phyloP scores from a whole-genome alignment of 37 sponge, comb jelly and placozoan genomes.

The Tethya wilhelma region DNA sequence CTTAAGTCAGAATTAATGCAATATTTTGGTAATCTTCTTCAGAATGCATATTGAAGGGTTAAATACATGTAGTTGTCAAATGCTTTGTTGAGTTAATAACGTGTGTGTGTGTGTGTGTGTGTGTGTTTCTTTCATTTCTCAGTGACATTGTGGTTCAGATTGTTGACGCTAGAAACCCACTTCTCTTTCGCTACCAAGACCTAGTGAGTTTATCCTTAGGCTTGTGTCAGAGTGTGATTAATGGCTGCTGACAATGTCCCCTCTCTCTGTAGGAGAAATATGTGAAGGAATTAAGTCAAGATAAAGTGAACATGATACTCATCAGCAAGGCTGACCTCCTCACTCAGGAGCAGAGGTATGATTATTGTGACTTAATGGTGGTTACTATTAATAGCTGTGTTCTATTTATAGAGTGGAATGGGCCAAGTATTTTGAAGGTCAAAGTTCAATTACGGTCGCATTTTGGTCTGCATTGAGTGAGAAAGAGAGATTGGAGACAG shows the following conservation, averaged over 20 bases:
- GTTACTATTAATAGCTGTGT: not conserved
- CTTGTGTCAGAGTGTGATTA: not conserved
- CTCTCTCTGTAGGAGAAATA: constrained; percentile 71
- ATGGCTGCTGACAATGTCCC: not conserved
- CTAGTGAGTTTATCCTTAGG: constrained; percentile 47
- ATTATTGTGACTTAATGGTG: not conserved
- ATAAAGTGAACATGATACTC: constrained; percentile 80
- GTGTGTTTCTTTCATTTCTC: not conserved
- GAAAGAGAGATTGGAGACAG: not conserved
- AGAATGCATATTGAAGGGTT: too few relatives aligned
- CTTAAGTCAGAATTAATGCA: too few relatives aligned
- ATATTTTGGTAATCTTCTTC: too few relatives aligned
- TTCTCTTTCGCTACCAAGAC: constrained; percentile 87
- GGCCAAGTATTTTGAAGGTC: constrained; percentile 58
- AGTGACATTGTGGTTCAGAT: constrained; percentile 96
- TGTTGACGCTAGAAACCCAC: constrained; percentile 92
- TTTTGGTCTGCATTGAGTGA: constrained; percentile 70
- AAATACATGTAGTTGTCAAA: too few relatives aligned
- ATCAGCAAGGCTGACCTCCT: constrained; percentile 90
- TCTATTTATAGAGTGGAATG: constrained; percentile 38
- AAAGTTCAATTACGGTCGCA: constrained; percentile 22
- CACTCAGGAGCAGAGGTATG: constrained; percentile 77
- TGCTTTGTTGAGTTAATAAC: not conserved
- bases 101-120: not conserved
- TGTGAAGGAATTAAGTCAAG: constrained; percentile 66